Evolutionary conservation across 1,140 invertebrate species (phyloP).

Genomic region (Mamestra configurata): DNA sequence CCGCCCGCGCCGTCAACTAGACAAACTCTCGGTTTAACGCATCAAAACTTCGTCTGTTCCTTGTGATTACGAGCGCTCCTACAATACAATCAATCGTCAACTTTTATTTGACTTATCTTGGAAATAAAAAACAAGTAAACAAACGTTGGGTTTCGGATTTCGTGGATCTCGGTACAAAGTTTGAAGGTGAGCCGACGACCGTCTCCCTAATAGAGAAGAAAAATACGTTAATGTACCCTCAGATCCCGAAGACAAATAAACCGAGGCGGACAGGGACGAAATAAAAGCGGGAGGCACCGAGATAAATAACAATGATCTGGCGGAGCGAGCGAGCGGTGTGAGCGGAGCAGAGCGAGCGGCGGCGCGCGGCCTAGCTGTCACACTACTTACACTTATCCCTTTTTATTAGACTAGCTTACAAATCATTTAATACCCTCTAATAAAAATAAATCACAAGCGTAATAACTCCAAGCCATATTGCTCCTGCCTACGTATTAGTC

Average conservation of each 20-base stretch:
- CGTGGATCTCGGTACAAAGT: constrained; percentile 77
- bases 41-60: constrained; percentile 66
- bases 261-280: constrained; percentile 80
- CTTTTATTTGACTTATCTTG: constrained; percentile 85
- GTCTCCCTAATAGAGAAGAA: constrained; percentile 87
- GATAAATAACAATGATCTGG: constrained; percentile 85
- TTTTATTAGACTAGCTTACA: constrained; percentile 57
- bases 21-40: constrained; percentile 69
- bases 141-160: constrained; percentile 76
- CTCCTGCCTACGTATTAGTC: constrained; percentile 37
- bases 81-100: constrained; percentile 86
- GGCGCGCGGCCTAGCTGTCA: constrained; percentile 41
- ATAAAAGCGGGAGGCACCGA: constrained; percentile 80
- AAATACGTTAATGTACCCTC: constrained; percentile 87
- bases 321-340: constrained; percentile 58
- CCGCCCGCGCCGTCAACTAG: constrained; percentile 67
- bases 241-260: constrained; percentile 87
- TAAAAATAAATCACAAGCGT: constrained; percentile 49
- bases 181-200: constrained; percentile 83
- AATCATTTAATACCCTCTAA: constrained; percentile 49
- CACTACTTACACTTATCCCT: constrained; percentile 64
- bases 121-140: constrained; percentile 85
- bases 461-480: constrained; percentile 33
- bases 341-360: constrained; percentile 15
- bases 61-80: constrained; percentile 76